Percentiles rank a stretch among this genome's conserved stretches.
Conservation (phyloP, 2,888 invertebrate genomes). For the Nephrotoma flavescens region DNA sequence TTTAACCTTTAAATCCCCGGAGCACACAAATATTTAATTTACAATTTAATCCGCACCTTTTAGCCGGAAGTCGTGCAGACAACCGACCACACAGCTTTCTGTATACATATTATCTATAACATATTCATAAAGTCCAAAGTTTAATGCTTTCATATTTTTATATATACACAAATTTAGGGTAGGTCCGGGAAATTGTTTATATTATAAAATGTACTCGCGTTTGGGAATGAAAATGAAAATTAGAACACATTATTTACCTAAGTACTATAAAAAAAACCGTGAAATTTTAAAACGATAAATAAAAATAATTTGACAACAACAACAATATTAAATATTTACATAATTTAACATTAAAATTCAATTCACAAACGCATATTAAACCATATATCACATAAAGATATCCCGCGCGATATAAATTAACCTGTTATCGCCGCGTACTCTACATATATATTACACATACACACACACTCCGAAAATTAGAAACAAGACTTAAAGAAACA, state of each 20-base stretch:
- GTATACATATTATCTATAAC: neutral
- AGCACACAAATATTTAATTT: no score
- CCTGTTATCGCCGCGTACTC: neutral
- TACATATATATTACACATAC: no score
- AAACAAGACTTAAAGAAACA: neutral
- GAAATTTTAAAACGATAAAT: neutral
- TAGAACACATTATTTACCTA: neutral
- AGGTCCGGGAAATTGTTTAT: neutral
- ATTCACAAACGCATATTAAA: neutral
- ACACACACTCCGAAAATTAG: neutral
- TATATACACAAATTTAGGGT: neutral
- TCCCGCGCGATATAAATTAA: neutral
- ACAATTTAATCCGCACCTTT: neutral
- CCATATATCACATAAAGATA: neutral
- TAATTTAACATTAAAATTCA: neutral
- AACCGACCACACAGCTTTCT: neutral
- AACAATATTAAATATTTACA: neutral
- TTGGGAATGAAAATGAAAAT: neutral
- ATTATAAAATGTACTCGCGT: neutral
- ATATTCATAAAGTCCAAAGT: neutral
- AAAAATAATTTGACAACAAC: neutral
- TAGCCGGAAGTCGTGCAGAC: neutral
- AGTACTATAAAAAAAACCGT: neutral
- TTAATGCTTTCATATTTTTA: neutral
- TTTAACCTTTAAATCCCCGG: no score